A percentile compares a stretch with the other conserved stretches of the same genome.
Conservation (phyloP, 2,888 invertebrate genomes). For the Euphydryas editha region DNA sequence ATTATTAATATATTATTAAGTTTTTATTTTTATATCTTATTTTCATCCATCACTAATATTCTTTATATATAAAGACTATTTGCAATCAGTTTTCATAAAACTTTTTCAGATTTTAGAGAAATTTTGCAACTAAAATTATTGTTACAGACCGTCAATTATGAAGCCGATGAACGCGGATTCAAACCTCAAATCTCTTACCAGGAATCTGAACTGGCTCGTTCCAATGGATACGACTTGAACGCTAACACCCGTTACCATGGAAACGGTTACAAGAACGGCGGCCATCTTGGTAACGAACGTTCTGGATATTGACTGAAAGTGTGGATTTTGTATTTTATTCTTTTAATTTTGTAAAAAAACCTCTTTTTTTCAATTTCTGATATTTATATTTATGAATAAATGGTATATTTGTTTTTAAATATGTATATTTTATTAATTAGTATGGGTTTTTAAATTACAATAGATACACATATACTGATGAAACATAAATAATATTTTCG, state of each 20-base stretch:
- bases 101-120: neutral
- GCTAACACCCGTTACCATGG: constrained; percentile 55
- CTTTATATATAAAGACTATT: no score
- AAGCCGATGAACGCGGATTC: constrained; percentile 87
- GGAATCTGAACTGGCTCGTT: constrained; percentile 68
- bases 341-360: constrained; percentile 16
- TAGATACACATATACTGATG: no score
- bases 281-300: constrained; percentile 43
- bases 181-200: constrained; percentile 87
- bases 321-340: constrained; percentile 14
- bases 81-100: neutral
- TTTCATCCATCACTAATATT: no score
- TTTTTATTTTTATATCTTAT: no score
- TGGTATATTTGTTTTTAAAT: neutral
- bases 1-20: no score
- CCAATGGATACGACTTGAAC: constrained; percentile 65
- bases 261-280: constrained; percentile 46
- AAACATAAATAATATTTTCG: no score
- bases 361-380: neutral
- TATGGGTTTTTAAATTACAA: no score
- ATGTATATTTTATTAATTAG: neutral
- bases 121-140: neutral
- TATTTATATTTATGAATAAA: neutral
- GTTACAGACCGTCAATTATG: constrained; percentile 86
- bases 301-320: constrained; percentile 47